Percentiles rank a stretch among this genome's conserved stretches.
These are phyloP conservation scores for Folsomia candida DNA, from an alignment of 2,888 invertebrate genomes.

Conservation along the genomic window DNA sequence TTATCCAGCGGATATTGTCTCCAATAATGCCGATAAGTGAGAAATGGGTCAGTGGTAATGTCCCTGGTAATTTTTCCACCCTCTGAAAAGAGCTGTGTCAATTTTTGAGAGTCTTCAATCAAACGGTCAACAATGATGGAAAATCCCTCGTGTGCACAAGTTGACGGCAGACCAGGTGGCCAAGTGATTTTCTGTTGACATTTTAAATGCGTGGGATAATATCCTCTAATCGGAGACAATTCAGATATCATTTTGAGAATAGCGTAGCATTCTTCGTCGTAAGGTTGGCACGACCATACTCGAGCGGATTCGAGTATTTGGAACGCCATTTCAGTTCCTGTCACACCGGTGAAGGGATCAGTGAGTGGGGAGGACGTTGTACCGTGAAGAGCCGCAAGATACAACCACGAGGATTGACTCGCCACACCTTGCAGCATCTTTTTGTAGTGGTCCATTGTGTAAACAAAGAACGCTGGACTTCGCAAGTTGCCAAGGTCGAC, in stretches of 20 bases:
- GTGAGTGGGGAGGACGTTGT: constrained; percentile 26
- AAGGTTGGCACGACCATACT: constrained; percentile 30
- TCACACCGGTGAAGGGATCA: constrained; percentile 33
- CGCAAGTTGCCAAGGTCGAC: background rate
- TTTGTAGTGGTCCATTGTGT: constrained; percentile 9
- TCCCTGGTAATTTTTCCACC: background rate
- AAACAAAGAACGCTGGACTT: constrained; percentile 13
- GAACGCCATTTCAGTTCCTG: constrained; percentile 35
- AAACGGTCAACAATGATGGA: constrained; percentile 23
- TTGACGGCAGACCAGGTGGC: constrained; percentile 13
- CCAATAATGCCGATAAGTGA: background rate
- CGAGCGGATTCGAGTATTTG: constrained; percentile 29
- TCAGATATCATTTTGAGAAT: constrained; percentile 15
- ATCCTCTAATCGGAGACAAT: constrained; percentile 21
- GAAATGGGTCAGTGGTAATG: background rate
- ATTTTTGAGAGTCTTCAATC: background rate
- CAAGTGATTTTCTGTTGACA: constrained; percentile 19
- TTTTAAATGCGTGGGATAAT: constrained; percentile 25
- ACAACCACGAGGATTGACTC: constrained; percentile 32
- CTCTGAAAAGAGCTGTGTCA: background rate
- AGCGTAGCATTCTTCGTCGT: constrained; percentile 13
- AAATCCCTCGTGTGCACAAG: constrained; percentile 29
- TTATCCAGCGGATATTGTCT: background rate
- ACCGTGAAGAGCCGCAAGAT: constrained; percentile 31
- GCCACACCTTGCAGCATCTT: constrained; percentile 25